A percentile compares a stretch with the other conserved stretches of the same genome.
phyloP scores from a whole-genome alignment of 2,888 invertebrate genomes.

The Drosophila colorata region DNA sequence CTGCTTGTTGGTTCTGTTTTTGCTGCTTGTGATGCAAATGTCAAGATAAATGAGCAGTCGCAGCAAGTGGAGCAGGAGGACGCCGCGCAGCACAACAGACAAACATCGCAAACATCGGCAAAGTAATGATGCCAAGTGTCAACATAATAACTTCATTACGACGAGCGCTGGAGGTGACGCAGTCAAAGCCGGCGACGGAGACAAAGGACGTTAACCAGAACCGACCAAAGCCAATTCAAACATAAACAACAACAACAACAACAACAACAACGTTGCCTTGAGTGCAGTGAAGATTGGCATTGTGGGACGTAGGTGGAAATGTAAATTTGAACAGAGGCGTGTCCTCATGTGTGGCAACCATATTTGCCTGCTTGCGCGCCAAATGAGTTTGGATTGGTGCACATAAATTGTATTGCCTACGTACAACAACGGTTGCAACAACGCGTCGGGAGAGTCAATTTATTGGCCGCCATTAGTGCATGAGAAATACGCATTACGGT shows the following conservation, averaged over 20 bases:
- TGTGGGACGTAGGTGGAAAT: constrained; percentile 22
- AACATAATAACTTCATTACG: constrained; percentile 81
- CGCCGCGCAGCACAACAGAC: constrained; percentile 6
- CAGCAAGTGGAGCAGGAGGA: constrained; percentile 15
- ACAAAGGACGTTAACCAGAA: constrained; percentile 12
- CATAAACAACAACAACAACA: constrained; percentile 38
- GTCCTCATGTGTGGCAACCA: constrained; percentile 34
- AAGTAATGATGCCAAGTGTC: constrained; percentile 72
- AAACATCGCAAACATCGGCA: constrained; percentile 24
- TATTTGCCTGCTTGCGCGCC: constrained; percentile 59
- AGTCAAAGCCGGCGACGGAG: constrained; percentile 13
- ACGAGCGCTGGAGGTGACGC: constrained; percentile 29
- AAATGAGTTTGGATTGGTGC: constrained; percentile 70
- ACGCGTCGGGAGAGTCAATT: background rate
- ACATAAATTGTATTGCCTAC: constrained; percentile 61
- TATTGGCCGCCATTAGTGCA: background rate
- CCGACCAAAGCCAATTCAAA: constrained; percentile 62
- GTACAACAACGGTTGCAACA: constrained; percentile 31
- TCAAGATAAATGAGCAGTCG: constrained; percentile 68
- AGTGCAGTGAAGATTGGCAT: constrained; percentile 38
- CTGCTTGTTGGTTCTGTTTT: constrained; percentile 58
- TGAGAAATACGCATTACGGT: background rate
- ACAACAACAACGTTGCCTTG: constrained; percentile 42
- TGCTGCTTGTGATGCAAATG: constrained; percentile 69
- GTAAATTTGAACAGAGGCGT: constrained; percentile 37